Evolutionary conservation across 2,888 invertebrate genomes (phyloP).

Genomic region (Chrysolina haemoptera): DNA sequence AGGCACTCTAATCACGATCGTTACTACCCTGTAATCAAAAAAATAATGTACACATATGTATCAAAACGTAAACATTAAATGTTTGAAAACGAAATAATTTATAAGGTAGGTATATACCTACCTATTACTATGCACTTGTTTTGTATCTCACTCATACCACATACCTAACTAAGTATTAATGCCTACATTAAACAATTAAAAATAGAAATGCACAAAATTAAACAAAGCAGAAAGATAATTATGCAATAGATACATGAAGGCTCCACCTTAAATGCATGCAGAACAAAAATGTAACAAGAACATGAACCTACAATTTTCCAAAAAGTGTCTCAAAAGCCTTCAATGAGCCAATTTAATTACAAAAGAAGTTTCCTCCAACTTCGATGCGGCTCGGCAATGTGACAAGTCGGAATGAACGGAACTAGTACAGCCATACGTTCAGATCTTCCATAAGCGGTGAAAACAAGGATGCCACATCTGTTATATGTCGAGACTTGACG

Average conservation of each 20-base stretch:
- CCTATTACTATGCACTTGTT: too few relatives aligned
- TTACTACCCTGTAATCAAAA: too few relatives aligned
- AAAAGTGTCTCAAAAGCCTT: neutral
- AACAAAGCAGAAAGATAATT: constrained; percentile 32
- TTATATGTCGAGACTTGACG: constrained; percentile 40
- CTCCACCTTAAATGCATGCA: too few relatives aligned
- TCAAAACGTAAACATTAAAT: neutral
- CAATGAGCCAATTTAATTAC: constrained; percentile 4
- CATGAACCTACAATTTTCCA: constrained; percentile 3
- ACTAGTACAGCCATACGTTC: constrained; percentile 32
- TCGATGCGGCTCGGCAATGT: constrained; percentile 27
- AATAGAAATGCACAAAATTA: constrained; percentile 26
- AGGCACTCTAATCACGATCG: too few relatives aligned
- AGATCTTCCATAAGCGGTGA: neutral
- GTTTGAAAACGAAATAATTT: neutral
- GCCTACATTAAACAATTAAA: constrained; percentile 27
- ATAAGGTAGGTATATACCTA: neutral
- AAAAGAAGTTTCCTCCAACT: constrained; percentile 18
- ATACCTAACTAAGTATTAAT: neutral
- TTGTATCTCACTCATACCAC: neutral
- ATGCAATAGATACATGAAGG: constrained; percentile 14
- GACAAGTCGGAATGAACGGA: constrained; percentile 34
- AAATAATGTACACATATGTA: too few relatives aligned
- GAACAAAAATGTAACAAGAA: neutral
- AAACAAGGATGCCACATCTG: constrained; percentile 31